A percentile compares a stretch with the other conserved stretches of the same genome.
Conservation (phyloP, 2,888 invertebrate genomes). For the Drosophila yooni region DNA sequence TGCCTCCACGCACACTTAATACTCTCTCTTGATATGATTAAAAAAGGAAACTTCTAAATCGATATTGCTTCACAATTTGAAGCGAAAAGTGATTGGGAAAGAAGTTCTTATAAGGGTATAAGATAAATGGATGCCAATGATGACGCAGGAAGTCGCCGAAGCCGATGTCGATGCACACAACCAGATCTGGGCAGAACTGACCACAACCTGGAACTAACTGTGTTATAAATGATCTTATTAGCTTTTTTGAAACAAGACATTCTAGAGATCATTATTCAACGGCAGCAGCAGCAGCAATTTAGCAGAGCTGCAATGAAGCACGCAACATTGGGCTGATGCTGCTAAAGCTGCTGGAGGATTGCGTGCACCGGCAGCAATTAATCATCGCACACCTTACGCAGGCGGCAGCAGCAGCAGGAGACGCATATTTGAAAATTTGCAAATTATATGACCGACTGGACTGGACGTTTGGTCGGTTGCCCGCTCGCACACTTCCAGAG, state of each 20-base stretch:
- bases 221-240: constrained; percentile 83
- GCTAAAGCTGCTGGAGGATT: constrained; percentile 45
- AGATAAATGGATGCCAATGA: constrained; percentile 55
- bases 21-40: neutral
- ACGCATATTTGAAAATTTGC: constrained; percentile 79
- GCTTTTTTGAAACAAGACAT: constrained; percentile 80
- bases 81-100: constrained; percentile 5
- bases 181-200: constrained; percentile 40
- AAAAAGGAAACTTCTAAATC: neutral
- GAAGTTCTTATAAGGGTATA: constrained; percentile 29
- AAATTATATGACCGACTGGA: constrained; percentile 60
- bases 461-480: constrained; percentile 1
- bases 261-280: constrained; percentile 78
- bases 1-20: neutral
- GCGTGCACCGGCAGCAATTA: constrained; percentile 78
- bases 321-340: constrained; percentile 39
- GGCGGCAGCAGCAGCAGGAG: constrained; percentile 69
- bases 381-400: constrained; percentile 75
- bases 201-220: constrained; percentile 68
- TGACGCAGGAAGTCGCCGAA: constrained; percentile 66
- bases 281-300: constrained; percentile 22
- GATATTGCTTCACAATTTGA: constrained; percentile 25
- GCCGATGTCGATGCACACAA: constrained; percentile 43
- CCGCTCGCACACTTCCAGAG: constrained; percentile 11
- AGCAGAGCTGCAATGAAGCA: constrained; percentile 39